A percentile compares a stretch with the other conserved stretches of the same genome.
These are phyloP conservation scores for Pachyrhynchus sulphureomaculatus DNA, from an alignment of 1,140 invertebrate genomes.

Conservation along the genomic window DNA sequence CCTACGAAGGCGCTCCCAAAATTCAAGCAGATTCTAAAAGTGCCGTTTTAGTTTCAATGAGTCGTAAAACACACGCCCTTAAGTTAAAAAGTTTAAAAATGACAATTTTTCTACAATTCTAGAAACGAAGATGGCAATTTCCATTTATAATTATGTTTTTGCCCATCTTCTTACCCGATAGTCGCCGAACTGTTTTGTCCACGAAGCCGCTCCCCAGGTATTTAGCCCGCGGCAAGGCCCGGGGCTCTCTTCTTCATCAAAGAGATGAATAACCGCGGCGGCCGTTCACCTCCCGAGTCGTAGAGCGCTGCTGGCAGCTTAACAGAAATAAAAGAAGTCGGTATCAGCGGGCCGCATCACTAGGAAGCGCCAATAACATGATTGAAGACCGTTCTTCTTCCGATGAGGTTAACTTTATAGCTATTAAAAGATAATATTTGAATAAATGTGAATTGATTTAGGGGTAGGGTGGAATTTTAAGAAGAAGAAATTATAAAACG, in stretches of 20 bases:
- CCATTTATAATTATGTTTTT: no score
- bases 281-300: slow-evolving; percentile 40
- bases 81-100: no score
- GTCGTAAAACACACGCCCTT: no score
- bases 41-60: no score
- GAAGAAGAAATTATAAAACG: no score
- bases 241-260: slow-evolving; percentile 29
- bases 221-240: slow-evolving; percentile 36
- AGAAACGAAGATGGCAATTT: no score
- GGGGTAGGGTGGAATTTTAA: no score
- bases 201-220: slow-evolving; percentile 3
- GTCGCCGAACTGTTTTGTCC: neutral
- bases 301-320: slow-evolving; percentile 37
- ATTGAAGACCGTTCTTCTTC: slow-evolving; percentile 18
- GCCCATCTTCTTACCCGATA: neutral
- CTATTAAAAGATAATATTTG: no score
- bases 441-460: no score
- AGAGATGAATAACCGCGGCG: slow-evolving; percentile 45
- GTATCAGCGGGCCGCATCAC: slow-evolving; percentile 39
- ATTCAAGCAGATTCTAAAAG: no score
- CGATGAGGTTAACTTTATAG: neutral
- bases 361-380: slow-evolving; percentile 42
- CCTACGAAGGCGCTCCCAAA: no score
- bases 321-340: slow-evolving; percentile 40
- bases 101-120: no score